Evolutionary conservation across 2,797 vertebrate genomes (phyloP).

Genomic region (Limosa lapponica): DNA sequence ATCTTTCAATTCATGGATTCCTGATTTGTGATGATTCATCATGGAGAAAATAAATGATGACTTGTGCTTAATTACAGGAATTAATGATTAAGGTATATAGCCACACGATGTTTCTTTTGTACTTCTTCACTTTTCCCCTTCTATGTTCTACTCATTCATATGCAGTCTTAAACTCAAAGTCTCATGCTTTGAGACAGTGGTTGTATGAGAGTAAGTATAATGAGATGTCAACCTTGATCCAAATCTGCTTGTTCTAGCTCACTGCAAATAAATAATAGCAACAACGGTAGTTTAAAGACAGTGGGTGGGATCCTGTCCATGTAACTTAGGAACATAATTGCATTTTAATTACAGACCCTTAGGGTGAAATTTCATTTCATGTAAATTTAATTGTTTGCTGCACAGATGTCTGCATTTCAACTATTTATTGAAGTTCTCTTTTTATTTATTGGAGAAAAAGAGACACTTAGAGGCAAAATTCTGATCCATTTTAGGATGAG

Average conservation of each 20-base stretch:
- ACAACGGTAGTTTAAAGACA: not conserved
- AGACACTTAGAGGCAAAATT: not conserved
- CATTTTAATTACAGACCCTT: conserved; percentile 22
- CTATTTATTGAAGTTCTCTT: not conserved
- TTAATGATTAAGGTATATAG: not conserved
- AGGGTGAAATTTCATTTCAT: not conserved
- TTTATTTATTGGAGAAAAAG: not conserved
- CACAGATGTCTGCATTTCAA: not conserved
- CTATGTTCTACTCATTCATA: not conserved
- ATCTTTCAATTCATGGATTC: not conserved
- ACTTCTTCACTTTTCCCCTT: not conserved
- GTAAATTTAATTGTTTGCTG: conserved; percentile 35
- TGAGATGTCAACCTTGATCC: not conserved
- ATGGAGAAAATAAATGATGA: not conserved
- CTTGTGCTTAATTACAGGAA: not conserved
- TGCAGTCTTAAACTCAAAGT: not conserved
- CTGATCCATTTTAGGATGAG: not conserved
- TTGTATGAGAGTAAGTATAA: not conserved
- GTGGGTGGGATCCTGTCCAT: not conserved
- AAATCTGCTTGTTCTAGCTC: not conserved
- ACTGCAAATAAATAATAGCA: conserved; percentile 15
- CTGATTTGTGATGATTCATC: not conserved
- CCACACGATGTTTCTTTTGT: not conserved
- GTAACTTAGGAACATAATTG: conserved; percentile 11
- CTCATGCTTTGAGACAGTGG: not conserved